A percentile compares a stretch with the other conserved stretches of the same genome.
Evolutionary conservation across 2,113 vertebrate genomes (phyloP).

Genomic region (Seriola aureovittata): DNA sequence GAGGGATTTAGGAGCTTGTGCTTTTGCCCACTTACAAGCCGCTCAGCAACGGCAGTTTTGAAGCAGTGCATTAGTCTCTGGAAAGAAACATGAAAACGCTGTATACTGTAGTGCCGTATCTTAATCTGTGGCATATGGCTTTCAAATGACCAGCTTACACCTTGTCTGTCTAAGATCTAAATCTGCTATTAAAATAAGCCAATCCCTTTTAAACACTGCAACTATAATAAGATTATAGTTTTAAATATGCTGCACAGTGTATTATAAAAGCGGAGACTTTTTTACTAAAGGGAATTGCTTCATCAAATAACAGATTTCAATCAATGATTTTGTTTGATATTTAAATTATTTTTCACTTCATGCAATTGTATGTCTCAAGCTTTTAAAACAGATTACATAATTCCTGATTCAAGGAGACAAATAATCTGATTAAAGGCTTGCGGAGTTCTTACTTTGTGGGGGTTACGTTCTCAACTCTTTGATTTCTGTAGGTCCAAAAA

Average conservation of each 20-base stretch:
- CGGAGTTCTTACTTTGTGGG: slow-evolving; percentile 41
- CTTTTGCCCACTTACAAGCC: slow-evolving; percentile 67
- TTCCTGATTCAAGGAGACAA: slow-evolving; percentile 49
- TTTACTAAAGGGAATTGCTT: slow-evolving; percentile 28
- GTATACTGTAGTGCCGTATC: slow-evolving; percentile 52
- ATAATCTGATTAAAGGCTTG: slow-evolving; percentile 75
- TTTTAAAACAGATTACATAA: slow-evolving; percentile 24
- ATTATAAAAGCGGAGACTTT: slow-evolving; percentile 45
- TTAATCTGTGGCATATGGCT: slow-evolving; percentile 85
- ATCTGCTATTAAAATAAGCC: slow-evolving; percentile 80
- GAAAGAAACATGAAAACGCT: slow-evolving; percentile 65
- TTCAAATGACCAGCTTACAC: slow-evolving; percentile 81
- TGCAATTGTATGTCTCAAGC: not conserved
- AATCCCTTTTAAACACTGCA: slow-evolving; percentile 81
- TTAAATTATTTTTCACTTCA: slow-evolving; percentile 11
- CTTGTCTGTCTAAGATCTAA: slow-evolving; percentile 82
- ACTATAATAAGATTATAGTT: slow-evolving; percentile 83
- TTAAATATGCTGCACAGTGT: slow-evolving; percentile 54
- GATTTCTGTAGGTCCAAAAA: slow-evolving; percentile 54
- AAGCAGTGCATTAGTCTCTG: slow-evolving; percentile 64
- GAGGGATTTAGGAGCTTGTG: slow-evolving; percentile 69
- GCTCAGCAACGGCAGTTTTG: slow-evolving; percentile 60
- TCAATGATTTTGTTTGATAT: slow-evolving; percentile 25
- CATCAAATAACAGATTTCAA: slow-evolving; percentile 34
- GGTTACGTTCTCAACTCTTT: slow-evolving; percentile 56